Conservation (phyloP, 2,113 vertebrate species). For the Clarias gariepinus region DNA sequence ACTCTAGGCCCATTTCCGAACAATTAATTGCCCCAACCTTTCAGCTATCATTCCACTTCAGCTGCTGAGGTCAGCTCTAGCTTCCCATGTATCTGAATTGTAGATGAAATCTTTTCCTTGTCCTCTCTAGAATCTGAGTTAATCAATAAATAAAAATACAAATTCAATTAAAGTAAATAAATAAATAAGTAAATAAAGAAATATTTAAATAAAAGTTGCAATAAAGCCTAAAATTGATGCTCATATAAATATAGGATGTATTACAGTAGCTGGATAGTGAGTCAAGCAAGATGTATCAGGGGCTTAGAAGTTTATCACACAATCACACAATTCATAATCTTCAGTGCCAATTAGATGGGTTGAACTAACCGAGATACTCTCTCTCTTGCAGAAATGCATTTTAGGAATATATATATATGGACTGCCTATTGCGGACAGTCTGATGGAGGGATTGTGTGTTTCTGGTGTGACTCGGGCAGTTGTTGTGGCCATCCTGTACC, state of each 20-base stretch:
- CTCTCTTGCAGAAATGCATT: neutral
- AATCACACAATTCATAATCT: neutral
- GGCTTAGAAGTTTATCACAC: neutral
- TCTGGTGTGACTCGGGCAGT: no score
- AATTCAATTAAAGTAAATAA: no score
- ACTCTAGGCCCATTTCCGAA: slow-evolving; percentile 72
- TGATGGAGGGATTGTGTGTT: no score
- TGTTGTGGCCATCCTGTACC: no score
- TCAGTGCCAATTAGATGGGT: neutral
- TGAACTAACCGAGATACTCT: neutral
- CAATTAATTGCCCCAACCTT: slow-evolving; percentile 71
- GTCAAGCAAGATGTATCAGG: neutral
- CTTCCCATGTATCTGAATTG: slow-evolving; percentile 61
- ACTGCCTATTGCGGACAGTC: no score
- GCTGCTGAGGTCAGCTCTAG: slow-evolving; percentile 55
- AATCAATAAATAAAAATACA: neutral
- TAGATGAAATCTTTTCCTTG: slow-evolving; percentile 60
- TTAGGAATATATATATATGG: no score
- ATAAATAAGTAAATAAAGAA: no score
- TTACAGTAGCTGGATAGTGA: neutral
- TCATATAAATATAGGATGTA: neutral
- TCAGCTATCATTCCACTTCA: slow-evolving; percentile 71
- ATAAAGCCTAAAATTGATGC: neutral
- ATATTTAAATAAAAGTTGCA: neutral
- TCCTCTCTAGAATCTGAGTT: slow-evolving; percentile 9